phyloP scores from a whole-genome alignment of 2,888 invertebrate species.

The Callosobruchus maculatus region DNA sequence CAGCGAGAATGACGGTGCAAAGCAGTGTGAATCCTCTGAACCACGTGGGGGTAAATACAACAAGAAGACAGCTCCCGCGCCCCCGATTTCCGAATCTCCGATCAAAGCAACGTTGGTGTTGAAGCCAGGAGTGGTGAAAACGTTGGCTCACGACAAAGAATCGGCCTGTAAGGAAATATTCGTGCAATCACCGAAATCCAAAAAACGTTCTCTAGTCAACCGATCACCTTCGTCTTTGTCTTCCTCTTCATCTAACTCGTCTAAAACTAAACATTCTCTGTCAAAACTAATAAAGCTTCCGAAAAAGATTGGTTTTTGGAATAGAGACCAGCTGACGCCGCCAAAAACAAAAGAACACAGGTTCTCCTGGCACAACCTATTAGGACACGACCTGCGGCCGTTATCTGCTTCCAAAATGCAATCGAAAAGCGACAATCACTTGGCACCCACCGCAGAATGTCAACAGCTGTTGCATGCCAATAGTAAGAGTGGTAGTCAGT shows the following conservation, averaged over 20 bases:
- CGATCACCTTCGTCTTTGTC: slow-evolving; percentile 28
- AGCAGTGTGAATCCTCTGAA: not conserved
- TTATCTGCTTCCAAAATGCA: slow-evolving; percentile 29
- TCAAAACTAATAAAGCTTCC: slow-evolving; percentile 53
- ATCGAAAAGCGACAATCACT: slow-evolving; percentile 39
- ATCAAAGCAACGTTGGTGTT: slow-evolving; percentile 52
- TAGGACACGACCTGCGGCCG: slow-evolving; percentile 10
- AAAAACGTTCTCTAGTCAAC: slow-evolving; percentile 28
- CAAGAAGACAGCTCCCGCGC: slow-evolving; percentile 53
- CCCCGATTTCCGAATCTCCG: slow-evolving; percentile 34
- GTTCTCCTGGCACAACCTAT: slow-evolving; percentile 34
- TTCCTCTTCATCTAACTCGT: slow-evolving; percentile 20
- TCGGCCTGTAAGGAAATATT: slow-evolving; percentile 35
- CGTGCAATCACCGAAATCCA: slow-evolving; percentile 40
- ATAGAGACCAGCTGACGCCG: slow-evolving; percentile 46
- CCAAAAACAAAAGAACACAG: slow-evolving; percentile 24
- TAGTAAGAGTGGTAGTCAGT: slow-evolving; percentile 21
- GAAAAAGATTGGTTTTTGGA: slow-evolving; percentile 57
- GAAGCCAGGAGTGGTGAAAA: slow-evolving; percentile 48
- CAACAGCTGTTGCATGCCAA: slow-evolving; percentile 9
- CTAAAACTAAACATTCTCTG: slow-evolving; percentile 17
- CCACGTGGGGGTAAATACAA: slow-evolving; percentile 50
- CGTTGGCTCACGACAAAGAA: slow-evolving; percentile 28
- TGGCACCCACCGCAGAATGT: slow-evolving; percentile 17
- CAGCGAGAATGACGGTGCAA: not conserved